Evolutionary conservation across 2,888 invertebrate species (phyloP).

Genomic region (Pecten maximus): DNA sequence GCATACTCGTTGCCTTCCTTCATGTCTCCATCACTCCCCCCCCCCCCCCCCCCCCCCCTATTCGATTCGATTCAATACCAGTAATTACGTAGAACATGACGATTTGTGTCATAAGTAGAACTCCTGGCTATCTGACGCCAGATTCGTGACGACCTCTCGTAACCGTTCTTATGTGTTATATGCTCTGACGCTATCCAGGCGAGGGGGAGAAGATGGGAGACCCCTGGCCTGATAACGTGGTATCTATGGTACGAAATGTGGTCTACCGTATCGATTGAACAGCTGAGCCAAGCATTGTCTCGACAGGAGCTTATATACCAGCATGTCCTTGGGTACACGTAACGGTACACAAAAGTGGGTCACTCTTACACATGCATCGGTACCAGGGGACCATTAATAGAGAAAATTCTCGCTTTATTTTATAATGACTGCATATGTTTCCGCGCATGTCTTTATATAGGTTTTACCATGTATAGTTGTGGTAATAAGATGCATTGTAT

Average conservation of each 20-base stretch:
- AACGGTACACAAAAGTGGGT: background rate
- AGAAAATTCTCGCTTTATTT: background rate
- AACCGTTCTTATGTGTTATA: background rate
- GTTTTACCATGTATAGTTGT: background rate
- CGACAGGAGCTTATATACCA: background rate
- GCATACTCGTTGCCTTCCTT: no score
- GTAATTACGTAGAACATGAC: no score
- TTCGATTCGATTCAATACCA: no score
- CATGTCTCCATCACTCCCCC: no score
- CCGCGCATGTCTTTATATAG: background rate
- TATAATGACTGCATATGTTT: background rate
- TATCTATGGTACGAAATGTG: conserved; percentile 24
- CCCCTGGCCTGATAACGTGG: background rate
- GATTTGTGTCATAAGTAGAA: background rate
- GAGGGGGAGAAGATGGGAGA: background rate
- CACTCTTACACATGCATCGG: background rate
- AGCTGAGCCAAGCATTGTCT: background rate
- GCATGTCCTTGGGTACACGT: conserved; percentile 11
- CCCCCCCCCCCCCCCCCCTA: no score
- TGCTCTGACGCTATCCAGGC: background rate
- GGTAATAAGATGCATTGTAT: background rate
- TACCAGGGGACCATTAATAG: background rate
- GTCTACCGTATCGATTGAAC: background rate
- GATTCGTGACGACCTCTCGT: background rate
- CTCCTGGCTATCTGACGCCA: background rate